Conservation (phyloP, 2,113 vertebrate genomes). For the Rutilus rutilus region DNA sequence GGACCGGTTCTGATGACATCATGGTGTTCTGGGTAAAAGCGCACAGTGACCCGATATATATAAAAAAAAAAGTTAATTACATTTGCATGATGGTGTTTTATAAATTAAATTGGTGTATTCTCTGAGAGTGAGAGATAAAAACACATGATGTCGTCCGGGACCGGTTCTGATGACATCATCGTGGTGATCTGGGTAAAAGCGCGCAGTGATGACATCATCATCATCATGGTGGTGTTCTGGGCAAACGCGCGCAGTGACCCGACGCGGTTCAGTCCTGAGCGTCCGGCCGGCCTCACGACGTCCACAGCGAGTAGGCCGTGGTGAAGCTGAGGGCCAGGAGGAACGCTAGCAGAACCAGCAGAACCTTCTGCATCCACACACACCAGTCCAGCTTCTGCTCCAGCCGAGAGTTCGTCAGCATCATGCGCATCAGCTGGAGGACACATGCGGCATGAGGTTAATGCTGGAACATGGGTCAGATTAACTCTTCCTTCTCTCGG, state of each 20-base stretch:
- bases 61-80: conserved; percentile 57
- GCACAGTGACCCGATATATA: conserved; percentile 18
- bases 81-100: conserved; percentile 52
- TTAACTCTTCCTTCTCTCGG: no score
- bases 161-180: background rate
- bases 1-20: background rate
- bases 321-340: conserved; percentile 80
- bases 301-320: conserved; percentile 74
- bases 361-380: conserved; percentile 90
- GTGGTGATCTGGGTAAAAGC: background rate
- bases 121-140: conserved; percentile 59
- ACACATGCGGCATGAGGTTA: background rate
- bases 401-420: conserved; percentile 81
- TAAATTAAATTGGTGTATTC: conserved; percentile 49
- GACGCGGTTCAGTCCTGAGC: no score
- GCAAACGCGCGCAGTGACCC: no score
- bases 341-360: conserved; percentile 78
- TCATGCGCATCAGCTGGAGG: conserved; percentile 84
- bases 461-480: no score
- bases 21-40: background rate
- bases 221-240: no score
- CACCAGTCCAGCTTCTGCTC: conserved; percentile 87
- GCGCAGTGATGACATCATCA: background rate
- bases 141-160: background rate
- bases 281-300: background rate